Evolutionary conservation across 2,888 invertebrate genomes (phyloP).

Genomic region (Colostygia pectinataria): DNA sequence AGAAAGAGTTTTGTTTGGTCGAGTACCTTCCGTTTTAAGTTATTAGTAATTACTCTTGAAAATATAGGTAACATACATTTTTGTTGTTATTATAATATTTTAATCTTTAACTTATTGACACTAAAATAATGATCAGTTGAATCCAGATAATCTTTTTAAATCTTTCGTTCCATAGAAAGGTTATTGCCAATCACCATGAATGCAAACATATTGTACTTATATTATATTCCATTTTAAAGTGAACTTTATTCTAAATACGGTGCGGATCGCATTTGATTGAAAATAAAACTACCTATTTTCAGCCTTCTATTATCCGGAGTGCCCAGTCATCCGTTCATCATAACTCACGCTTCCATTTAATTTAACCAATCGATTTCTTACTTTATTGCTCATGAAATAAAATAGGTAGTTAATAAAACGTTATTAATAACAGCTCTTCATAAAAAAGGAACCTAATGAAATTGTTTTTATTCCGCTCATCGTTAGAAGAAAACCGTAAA

Average conservation of each 20-base stretch:
- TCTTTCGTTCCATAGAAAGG: too few species aligned
- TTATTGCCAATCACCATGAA: too few species aligned
- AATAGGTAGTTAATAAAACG: conserved; percentile 12
- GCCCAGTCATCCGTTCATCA: conserved; percentile 13
- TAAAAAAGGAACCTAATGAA: background rate
- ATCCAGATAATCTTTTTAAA: too few species aligned
- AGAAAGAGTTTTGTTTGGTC: too few species aligned
- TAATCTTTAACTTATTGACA: too few species aligned
- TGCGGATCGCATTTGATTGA: background rate
- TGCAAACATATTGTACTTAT: too few species aligned
- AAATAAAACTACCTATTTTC: background rate
- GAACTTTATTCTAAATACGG: background rate
- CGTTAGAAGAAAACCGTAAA: background rate
- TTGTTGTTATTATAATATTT: too few species aligned
- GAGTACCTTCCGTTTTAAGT: too few species aligned
- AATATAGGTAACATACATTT: too few species aligned
- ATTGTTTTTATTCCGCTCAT: background rate
- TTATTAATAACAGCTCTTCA: background rate
- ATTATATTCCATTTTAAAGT: too few species aligned
- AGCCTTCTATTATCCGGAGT: conserved; percentile 3
- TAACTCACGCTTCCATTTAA: conserved; percentile 15
- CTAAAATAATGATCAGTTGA: too few species aligned
- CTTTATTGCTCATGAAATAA: conserved; percentile 17
- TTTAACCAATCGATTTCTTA: conserved; percentile 8
- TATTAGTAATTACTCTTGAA: too few species aligned